A percentile compares a stretch with the other conserved stretches of the same genome.
phyloP scores from a whole-genome alignment of 2,113 vertebrate species.

The Oxyruncus cristatus region DNA sequence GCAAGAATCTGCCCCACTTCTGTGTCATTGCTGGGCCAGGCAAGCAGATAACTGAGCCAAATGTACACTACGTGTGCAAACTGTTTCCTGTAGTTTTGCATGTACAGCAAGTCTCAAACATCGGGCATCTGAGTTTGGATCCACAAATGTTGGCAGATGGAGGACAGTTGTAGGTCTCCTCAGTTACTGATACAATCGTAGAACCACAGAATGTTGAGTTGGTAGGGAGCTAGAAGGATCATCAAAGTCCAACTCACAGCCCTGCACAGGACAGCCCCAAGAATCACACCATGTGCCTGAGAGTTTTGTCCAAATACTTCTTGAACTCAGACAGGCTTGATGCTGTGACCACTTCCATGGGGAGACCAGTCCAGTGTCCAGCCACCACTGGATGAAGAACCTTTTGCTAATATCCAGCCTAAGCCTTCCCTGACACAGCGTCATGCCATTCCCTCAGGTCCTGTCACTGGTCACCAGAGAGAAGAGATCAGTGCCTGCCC shows the following conservation, averaged over 20 bases:
- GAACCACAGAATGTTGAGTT: neutral
- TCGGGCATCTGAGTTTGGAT: neutral
- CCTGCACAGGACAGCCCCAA: neutral
- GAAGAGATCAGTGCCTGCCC: neutral
- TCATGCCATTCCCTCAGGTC: fast-evolving
- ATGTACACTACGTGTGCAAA: neutral
- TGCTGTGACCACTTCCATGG: neutral
- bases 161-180: neutral
- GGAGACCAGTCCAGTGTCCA: neutral
- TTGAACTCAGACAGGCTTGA: neutral
- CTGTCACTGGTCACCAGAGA: neutral
- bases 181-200: neutral
- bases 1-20: neutral
- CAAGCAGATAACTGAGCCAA: neutral
- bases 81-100: neutral
- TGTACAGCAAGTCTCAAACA: neutral
- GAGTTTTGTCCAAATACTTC: neutral
- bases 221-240: neutral
- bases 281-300: neutral
- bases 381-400: fast-evolving
- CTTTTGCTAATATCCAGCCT: neutral
- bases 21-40: neutral
- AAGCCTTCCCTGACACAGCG: neutral
- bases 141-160: neutral
- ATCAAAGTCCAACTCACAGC: neutral